A percentile compares a stretch with the other conserved stretches of the same genome.
phyloP scores from a whole-genome alignment of 2,888 invertebrate species.

The Hypolimnas misippus region DNA sequence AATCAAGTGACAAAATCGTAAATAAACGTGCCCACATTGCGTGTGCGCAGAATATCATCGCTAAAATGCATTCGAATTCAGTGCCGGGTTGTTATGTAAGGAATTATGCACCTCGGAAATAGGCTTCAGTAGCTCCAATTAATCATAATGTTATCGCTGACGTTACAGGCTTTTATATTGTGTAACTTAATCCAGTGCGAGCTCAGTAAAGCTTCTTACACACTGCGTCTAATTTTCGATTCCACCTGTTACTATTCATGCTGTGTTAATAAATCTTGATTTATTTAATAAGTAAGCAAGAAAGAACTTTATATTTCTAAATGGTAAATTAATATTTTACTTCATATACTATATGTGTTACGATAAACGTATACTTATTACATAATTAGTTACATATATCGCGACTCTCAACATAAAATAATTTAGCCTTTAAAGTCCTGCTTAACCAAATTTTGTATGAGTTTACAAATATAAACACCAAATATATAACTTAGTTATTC shows the following conservation, averaged over 20 bases:
- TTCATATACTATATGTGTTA: no score
- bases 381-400: no score
- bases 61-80: constrained; percentile 22
- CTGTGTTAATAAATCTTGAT: not conserved
- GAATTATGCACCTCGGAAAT: constrained; percentile 40
- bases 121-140: constrained; percentile 42
- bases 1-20: constrained; percentile 4
- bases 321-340: no score
- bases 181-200: constrained; percentile 31
- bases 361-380: no score
- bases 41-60: constrained; percentile 18
- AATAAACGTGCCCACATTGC: not conserved
- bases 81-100: constrained; percentile 37
- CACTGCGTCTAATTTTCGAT: constrained; percentile 1
- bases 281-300: no score
- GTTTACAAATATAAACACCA: no score
- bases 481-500: no score
- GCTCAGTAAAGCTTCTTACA: constrained; percentile 19
- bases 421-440: no score
- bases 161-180: constrained; percentile 34
- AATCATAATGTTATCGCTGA: constrained; percentile 40
- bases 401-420: no score
- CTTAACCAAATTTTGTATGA: no score
- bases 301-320: no score
- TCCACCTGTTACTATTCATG: not conserved